These are phyloP conservation scores for Zenarchopterus dispar DNA, from an alignment of 2,797 vertebrate genomes.

Conservation along the genomic window DNA sequence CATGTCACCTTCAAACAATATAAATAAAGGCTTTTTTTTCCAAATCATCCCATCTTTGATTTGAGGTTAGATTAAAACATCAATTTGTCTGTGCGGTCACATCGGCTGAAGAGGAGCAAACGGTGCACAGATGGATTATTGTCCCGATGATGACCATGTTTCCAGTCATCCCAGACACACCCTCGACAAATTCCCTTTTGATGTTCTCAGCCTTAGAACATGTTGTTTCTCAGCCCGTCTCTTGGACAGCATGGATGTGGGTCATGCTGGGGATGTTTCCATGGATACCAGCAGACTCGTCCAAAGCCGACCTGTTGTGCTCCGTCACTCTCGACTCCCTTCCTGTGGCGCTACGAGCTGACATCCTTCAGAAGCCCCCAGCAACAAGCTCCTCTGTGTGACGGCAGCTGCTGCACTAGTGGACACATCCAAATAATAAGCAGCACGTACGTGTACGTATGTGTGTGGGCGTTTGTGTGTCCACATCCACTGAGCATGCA, in stretches of 20 bases:
- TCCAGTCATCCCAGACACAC: slow-evolving; percentile 20
- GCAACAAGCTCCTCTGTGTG: not conserved
- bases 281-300: slow-evolving; percentile 65
- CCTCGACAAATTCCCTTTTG: slow-evolving; percentile 31
- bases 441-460: slow-evolving; percentile 27
- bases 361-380: slow-evolving; percentile 15
- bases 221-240: slow-evolving; percentile 55
- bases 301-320: slow-evolving; percentile 47
- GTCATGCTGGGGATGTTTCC: slow-evolving; percentile 68
- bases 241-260: slow-evolving; percentile 67
- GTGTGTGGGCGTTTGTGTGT: slow-evolving; percentile 36
- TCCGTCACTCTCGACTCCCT: slow-evolving; percentile 27
- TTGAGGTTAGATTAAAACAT: not conserved
- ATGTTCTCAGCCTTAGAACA: slow-evolving; percentile 44
- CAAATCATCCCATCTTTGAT: slow-evolving; percentile 6
- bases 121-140: not conserved
- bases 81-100: not conserved
- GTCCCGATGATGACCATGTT: slow-evolving; percentile 8
- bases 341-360: slow-evolving; percentile 9
- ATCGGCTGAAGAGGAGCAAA: not conserved
- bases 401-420: slow-evolving; percentile 7
- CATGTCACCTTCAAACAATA: not conserved
- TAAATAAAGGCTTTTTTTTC: not conserved
- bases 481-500: slow-evolving; percentile 20
- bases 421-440: slow-evolving; percentile 14